These are phyloP conservation scores for Nymphalis urticae DNA, from an alignment of 2,888 invertebrate genomes.

Conservation along the genomic window DNA sequence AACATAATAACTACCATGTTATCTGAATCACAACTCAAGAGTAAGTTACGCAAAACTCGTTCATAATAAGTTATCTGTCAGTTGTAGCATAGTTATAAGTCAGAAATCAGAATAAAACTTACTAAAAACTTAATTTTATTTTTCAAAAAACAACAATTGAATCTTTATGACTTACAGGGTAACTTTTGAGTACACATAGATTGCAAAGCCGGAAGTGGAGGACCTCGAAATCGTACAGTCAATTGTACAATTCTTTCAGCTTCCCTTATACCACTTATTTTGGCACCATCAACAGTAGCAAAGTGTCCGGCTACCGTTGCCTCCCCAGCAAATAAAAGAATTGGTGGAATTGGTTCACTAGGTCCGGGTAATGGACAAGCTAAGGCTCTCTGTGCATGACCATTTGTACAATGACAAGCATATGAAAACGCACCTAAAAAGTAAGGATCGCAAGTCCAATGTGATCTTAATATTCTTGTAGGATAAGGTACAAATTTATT, in stretches of 20 bases:
- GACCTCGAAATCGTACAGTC: constrained; percentile 78
- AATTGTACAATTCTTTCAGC: constrained; percentile 87
- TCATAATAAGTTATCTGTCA: constrained; percentile 45
- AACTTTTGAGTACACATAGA: constrained; percentile 7
- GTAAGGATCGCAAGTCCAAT: constrained; percentile 88
- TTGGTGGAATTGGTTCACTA: constrained; percentile 83
- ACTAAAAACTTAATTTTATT: not conserved
- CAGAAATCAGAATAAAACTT: not conserved
- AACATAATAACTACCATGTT: constrained; percentile 37
- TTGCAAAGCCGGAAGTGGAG: constrained; percentile 54
- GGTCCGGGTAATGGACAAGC: constrained; percentile 85
- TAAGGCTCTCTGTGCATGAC: constrained; percentile 71
- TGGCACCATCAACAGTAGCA: constrained; percentile 89
- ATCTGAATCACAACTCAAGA: constrained; percentile 53
- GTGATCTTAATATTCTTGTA: constrained; percentile 83
- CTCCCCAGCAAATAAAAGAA: constrained; percentile 90
- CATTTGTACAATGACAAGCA: constrained; percentile 65
- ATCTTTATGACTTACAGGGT: constrained; percentile 8
- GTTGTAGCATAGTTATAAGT: constrained; percentile 33
- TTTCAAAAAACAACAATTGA: not conserved
- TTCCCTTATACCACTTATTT: constrained; percentile 89
- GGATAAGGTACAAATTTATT: constrained; percentile 86
- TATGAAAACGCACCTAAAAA: constrained; percentile 87
- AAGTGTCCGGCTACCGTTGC: constrained; percentile 88
- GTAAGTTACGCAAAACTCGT: constrained; percentile 50